A percentile compares a stretch with the other conserved stretches of the same genome.
phyloP scores from a whole-genome alignment of 2,797 vertebrate species.

The Setipinna tenuifilis region DNA sequence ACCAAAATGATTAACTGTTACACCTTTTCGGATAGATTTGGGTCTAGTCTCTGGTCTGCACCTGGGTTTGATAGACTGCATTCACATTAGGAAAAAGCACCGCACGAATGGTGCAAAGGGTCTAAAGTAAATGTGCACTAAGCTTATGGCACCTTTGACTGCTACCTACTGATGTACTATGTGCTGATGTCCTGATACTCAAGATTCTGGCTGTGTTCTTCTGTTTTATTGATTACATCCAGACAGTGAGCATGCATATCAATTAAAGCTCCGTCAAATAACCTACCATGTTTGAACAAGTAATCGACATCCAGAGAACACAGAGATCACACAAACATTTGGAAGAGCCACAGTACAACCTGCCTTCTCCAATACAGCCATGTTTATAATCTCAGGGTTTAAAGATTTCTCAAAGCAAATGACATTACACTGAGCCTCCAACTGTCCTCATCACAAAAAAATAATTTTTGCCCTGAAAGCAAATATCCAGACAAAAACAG shows the following conservation, averaged over 20 bases:
- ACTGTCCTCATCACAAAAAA: not conserved
- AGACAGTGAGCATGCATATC: slow-evolving; percentile 5
- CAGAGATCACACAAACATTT: slow-evolving; percentile 13
- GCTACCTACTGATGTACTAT: not conserved
- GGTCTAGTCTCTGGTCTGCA: too few species aligned
- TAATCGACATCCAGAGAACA: not conserved
- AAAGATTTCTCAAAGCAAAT: not conserved
- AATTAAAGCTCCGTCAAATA: slow-evolving; percentile 1
- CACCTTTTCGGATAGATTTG: too few species aligned
- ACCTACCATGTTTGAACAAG: not conserved
- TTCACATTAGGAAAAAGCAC: too few species aligned
- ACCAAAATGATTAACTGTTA: not conserved
- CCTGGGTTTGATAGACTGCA: too few species aligned
- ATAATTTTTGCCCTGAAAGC: not conserved
- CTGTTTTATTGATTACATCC: slow-evolving; percentile 7
- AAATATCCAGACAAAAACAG: not conserved
- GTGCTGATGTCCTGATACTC: not conserved
- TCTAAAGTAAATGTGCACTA: not conserved
- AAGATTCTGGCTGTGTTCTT: not conserved
- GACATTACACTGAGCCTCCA: not conserved
- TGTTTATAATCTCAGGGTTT: not conserved
- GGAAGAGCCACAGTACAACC: not conserved
- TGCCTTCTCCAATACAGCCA: not conserved
- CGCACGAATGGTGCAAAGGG: too few species aligned
- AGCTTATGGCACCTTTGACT: not conserved